phyloP scores from a whole-genome alignment of 2,797 vertebrate genomes.

The Rhinichthys osculus region DNA sequence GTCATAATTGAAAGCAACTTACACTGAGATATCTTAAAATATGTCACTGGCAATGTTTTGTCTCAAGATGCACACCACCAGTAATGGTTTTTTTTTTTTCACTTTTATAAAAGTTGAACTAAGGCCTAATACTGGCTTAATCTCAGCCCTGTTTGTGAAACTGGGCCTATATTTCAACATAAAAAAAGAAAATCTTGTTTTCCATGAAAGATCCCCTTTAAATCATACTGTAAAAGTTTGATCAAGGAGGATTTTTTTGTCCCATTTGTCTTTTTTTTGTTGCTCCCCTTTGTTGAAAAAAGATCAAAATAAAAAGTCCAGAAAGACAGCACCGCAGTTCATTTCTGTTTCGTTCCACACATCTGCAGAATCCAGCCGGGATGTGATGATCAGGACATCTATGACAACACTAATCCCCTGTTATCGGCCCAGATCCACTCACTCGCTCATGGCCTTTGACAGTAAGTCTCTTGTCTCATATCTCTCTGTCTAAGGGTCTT shows the following conservation, averaged over 20 bases:
- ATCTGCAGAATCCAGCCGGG: slow-evolving; percentile 21
- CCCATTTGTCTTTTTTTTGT: not conserved
- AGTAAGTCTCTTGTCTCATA: slow-evolving; percentile 13
- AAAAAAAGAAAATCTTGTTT: not conserved
- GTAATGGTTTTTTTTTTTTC: too few relatives aligned
- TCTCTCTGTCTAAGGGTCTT: not conserved
- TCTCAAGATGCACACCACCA: too few relatives aligned
- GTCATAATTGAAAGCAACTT: too few relatives aligned
- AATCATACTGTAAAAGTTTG: not conserved
- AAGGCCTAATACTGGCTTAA: too few relatives aligned
- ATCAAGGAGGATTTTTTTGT: not conserved
- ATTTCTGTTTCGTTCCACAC: slow-evolving; percentile 9
- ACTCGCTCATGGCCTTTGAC: slow-evolving; percentile 23
- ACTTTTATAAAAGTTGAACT: too few relatives aligned
- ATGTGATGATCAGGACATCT: slow-evolving; percentile 31
- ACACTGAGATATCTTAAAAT: too few relatives aligned
- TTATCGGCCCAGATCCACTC: slow-evolving; percentile 24
- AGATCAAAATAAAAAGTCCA: not conserved
- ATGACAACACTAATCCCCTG: slow-evolving; percentile 39
- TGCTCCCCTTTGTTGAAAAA: not conserved
- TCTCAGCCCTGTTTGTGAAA: too few relatives aligned
- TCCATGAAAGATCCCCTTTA: not conserved
- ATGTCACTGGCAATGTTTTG: too few relatives aligned
- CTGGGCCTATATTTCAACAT: not conserved
- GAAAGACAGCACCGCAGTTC: not conserved